A percentile compares a stretch with the other conserved stretches of the same genome.
Evolutionary conservation across 2,888 invertebrate species (phyloP).

Genomic region (Torymus auratus): DNA sequence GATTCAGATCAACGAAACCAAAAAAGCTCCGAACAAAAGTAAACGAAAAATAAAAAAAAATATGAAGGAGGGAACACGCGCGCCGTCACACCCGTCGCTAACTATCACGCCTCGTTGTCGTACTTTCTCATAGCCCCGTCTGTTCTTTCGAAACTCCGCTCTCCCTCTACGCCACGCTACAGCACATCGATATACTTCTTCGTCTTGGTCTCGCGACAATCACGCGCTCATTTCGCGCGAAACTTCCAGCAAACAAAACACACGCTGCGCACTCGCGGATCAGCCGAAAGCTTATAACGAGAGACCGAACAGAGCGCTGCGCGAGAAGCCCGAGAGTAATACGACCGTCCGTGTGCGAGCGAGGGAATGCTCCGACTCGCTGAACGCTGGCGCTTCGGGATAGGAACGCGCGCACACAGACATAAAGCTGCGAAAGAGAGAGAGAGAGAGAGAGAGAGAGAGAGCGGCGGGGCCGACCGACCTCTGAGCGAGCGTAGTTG

Average conservation of each 20-base stretch:
- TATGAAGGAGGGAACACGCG: constrained; percentile 3
- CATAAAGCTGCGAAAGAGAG: background rate
- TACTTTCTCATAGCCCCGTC: constrained; percentile 48
- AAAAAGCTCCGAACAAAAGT: background rate
- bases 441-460: constrained; percentile 5
- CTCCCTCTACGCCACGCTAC: background rate
- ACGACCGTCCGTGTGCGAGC: constrained; percentile 8
- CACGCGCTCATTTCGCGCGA: no score
- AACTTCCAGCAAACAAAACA: no score
- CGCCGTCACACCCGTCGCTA: constrained; percentile 49
- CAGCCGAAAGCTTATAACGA: no score
- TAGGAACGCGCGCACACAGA: background rate
- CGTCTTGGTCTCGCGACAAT: no score
- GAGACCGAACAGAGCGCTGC: background rate
- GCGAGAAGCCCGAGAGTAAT: background rate
- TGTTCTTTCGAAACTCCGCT: background rate
- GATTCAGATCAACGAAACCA: no score
- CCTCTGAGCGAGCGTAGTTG: constrained; percentile 1
- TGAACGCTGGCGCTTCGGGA: constrained; percentile 10
- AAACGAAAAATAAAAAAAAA: constrained; percentile 10
- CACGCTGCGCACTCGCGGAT: no score
- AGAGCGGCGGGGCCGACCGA: background rate
- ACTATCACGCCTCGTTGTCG: constrained; percentile 38
- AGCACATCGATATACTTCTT: no score
- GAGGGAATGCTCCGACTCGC: constrained; percentile 25